These are phyloP conservation scores for Carposina sasakii DNA, from an alignment of 1,140 invertebrate species.

Conservation along the genomic window DNA sequence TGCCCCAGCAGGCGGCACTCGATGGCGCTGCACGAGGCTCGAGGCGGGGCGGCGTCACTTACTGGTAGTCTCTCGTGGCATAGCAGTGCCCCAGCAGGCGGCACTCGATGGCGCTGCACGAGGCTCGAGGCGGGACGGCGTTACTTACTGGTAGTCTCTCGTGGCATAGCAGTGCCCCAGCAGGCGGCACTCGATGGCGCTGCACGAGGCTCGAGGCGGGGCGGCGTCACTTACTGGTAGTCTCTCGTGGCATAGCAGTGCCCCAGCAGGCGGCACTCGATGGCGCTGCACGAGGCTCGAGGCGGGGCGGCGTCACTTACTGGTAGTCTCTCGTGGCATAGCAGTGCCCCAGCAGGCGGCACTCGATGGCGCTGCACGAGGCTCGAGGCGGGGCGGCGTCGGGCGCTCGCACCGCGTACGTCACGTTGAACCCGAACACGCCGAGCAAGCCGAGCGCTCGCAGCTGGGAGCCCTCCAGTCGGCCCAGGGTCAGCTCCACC, in stretches of 20 bases:
- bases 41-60: constrained; percentile 72
- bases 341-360: constrained; percentile 89
- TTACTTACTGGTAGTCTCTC: constrained; percentile 80
- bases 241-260: constrained; percentile 83
- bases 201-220: constrained; percentile 78
- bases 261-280: constrained; percentile 86
- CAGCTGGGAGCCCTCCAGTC: constrained; percentile 87
- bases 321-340: constrained; percentile 79
- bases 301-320: constrained; percentile 75
- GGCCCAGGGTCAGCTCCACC: constrained; percentile 81
- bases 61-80: constrained; percentile 79
- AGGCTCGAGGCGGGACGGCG: constrained; percentile 67
- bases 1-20: constrained; percentile 88
- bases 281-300: constrained; percentile 80
- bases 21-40: constrained; percentile 81
- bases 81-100: constrained; percentile 89
- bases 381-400: constrained; percentile 63
- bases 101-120: constrained; percentile 85
- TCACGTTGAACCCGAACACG: constrained; percentile 94
- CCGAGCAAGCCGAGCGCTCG: constrained; percentile 85
- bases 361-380: constrained; percentile 84
- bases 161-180: constrained; percentile 87
- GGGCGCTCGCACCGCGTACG: constrained; percentile 82
- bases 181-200: constrained; percentile 84
- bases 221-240: constrained; percentile 77